These are phyloP conservation scores for Ichneumon xanthorius DNA, from an alignment of 2,888 invertebrate genomes.

Conservation along the genomic window DNA sequence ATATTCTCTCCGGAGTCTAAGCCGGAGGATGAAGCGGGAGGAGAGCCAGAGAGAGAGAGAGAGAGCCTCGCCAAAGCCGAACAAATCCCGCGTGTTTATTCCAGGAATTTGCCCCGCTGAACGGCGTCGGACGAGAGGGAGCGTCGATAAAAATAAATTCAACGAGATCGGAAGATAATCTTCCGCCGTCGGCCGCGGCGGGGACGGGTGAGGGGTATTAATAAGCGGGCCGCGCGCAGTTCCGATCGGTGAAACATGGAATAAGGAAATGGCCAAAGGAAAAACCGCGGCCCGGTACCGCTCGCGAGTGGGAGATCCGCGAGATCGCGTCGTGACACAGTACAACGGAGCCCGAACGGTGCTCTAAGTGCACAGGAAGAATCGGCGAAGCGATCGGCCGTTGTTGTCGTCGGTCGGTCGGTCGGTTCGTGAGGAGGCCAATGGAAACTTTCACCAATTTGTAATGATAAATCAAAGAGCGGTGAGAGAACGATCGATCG, in stretches of 20 bases:
- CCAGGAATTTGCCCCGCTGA: constrained; percentile 47
- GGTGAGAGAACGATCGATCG: constrained; percentile 65
- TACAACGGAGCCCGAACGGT: neutral
- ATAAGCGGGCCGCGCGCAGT: constrained; percentile 33
- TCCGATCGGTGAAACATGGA: constrained; percentile 33
- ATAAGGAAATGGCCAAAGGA: constrained; percentile 25
- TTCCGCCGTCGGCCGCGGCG: neutral
- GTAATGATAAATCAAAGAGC: constrained; percentile 70
- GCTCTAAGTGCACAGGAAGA: constrained; percentile 49
- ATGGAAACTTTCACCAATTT: constrained; percentile 72
- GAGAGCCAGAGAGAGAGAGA: neutral
- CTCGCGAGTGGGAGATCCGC: neutral
- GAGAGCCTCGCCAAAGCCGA: constrained; percentile 3
- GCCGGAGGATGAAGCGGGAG: constrained; percentile 21
- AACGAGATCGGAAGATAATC: constrained; percentile 17
- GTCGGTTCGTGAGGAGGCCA: constrained; percentile 19
- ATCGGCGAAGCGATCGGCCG: constrained; percentile 46
- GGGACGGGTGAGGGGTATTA: neutral
- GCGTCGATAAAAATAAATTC: constrained; percentile 12
- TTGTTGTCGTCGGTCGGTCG: constrained; percentile 48
- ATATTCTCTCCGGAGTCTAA: constrained; percentile 20
- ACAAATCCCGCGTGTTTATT: constrained; percentile 37
- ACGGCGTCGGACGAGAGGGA: neutral
- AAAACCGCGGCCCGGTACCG: constrained; percentile 19
- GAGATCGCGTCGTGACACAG: constrained; percentile 3